Evolutionary conservation across 2,888 invertebrate genomes (phyloP), one percentile per base, ranked within the genome.

Genomic region (Luffia ferchaultella): DNA sequence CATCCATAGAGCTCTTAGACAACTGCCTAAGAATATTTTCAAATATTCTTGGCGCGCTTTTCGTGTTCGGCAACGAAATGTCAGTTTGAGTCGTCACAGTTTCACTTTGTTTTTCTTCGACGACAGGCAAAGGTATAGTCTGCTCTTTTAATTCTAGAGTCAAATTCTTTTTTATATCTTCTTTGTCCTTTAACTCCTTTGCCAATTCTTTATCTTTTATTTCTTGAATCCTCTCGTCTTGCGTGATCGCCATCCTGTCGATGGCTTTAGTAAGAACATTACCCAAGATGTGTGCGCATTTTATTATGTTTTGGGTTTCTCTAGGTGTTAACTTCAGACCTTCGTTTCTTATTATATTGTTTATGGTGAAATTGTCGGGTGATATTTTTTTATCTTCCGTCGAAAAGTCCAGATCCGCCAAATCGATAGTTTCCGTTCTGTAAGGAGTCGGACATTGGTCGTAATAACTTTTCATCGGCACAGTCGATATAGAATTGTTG

Each of bases 401-500:
- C 1, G 15, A 17, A 17, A 19, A n/a, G 1, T 51, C 78, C 44
- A 79, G 63, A 55, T 80, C 78, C 1, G 68, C 65, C 2, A 73
- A 47, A 17, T 78, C 74, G 0, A 74, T 63, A 30, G 66, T 70
- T 9, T 79, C 78, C 1, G 71, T 73, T 16, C 78, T 55, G 52
- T 78, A 79, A 0, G 82, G 82, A 40, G 82, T 82, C 0, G 82
- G 82, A 49, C 82, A 82, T 55, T 77, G 78, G 54, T 82, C 82
- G 61, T 79, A 82, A 56, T 72, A 77, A 1, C 62, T 59, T 56
- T 65, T 67, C 53, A 72, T 57, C 0, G 75, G 73, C 0, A 69
- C 71, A 16, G 62, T 59, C 0, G 72, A 60, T 0, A 73, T 45
- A 0, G 76, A 72, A 53, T 67, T 71, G 60, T 79, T 82, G 60